phyloP scores from a whole-genome alignment of 2,888 invertebrate species.

The Trachelus tabidus region DNA sequence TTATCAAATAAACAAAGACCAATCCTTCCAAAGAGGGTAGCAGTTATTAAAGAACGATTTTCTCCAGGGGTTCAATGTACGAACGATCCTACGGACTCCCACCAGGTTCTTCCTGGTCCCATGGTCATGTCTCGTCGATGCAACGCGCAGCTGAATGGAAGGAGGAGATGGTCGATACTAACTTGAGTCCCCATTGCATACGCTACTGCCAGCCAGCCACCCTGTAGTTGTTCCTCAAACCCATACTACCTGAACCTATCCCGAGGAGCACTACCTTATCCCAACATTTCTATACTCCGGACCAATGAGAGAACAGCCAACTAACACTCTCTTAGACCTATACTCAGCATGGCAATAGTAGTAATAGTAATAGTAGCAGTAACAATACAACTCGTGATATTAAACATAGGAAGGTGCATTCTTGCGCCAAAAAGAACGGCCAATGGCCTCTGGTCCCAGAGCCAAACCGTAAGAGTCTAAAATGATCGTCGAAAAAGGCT shows the following conservation, averaged over 20 bases:
- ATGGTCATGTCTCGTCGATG: background rate
- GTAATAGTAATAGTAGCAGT: background rate
- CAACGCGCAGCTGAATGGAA: slow-evolving; percentile 39
- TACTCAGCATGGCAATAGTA: too few species aligned
- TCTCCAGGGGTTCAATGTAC: background rate
- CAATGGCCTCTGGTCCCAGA: background rate
- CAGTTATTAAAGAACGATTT: background rate
- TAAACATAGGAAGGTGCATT: background rate
- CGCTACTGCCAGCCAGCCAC: slow-evolving; percentile 12
- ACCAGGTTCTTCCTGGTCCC: background rate
- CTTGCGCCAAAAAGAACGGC: background rate
- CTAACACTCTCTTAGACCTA: too few species aligned
- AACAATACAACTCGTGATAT: background rate
- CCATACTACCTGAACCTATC: background rate
- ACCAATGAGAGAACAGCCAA: too few species aligned
- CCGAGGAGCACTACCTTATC: too few species aligned
- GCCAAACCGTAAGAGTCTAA: background rate
- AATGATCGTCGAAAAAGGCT: too few species aligned
- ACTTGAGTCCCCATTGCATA: slow-evolving; percentile 22
- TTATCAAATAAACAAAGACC: background rate
- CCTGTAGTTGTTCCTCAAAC: background rate
- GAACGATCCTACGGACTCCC: background rate
- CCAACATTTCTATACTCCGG: too few species aligned
- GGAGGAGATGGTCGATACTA: slow-evolving; percentile 53
- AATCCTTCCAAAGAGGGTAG: background rate